Base-by-base conservation (phyloP, 2,888 invertebrate species). In the Neoitamus cyanurus region DNA sequence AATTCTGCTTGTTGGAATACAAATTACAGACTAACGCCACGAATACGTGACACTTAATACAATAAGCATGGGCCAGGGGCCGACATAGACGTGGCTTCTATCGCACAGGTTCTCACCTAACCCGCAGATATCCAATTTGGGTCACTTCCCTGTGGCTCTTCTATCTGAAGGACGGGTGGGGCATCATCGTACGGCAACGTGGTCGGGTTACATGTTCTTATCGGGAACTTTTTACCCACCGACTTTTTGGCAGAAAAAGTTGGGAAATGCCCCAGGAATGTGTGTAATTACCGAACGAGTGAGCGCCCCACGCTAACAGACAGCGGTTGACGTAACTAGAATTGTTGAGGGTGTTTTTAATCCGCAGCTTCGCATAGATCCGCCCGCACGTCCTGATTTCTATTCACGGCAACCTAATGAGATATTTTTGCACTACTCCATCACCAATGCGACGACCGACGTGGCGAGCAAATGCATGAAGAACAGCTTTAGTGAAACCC, bases 1-100 rank as follows among this genome's bases (percentile, higher is more conserved):
- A 77, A 77, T 37, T 77, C 13, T 28, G 25, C 77, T 37, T 30
- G 77, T 25, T 77, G 77, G 77, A 77, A 77, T 77, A 77, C 77
- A 77, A 77, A 77, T 77, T 77, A 77, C 77, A 73, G 25, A n/a
- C 73, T 20, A 11, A 69, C 73, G 13, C 73, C 34, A 42, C 28
- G 20, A 30, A 13, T 28, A 77, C 77, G 77, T 77, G 77, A 77
- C 77, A 77, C 46, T 20, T 28, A 36, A 42, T 28, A 46, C 37
- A 46, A 37, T 77, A 46, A 70, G 70, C 15, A 25, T 15, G 20
- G 58, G 15, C 58, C 58, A 20, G 58, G 2, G 25, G 58, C 25
- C 25, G 58, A 13, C n/a, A 30, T 6, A 20, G 70, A n/a, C n/a
- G 30, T n/a, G 13, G n/a, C 13, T 30, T 30, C 70, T 70, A 30